These are phyloP conservation scores for Myxocyprinus asiaticus DNA, from an alignment of 2,113 vertebrate genomes.

Conservation along the genomic window DNA sequence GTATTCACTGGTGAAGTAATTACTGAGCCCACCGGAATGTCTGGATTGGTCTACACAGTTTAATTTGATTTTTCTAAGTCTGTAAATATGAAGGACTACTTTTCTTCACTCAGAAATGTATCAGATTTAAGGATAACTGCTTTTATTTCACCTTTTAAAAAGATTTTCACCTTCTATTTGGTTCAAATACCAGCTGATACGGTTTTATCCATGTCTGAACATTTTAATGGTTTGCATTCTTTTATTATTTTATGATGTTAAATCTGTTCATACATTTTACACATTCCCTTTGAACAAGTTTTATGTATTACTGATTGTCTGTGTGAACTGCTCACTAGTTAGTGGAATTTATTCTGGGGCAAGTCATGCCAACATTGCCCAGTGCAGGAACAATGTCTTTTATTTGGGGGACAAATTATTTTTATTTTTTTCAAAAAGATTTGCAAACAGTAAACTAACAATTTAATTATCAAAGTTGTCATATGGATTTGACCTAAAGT, in stretches of 20 bases:
- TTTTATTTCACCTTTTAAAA: conserved; percentile 42
- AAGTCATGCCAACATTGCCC: background rate
- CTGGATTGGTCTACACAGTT: conserved; percentile 24
- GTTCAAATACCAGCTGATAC: background rate
- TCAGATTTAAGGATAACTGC: background rate
- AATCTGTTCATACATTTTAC: conserved; percentile 13
- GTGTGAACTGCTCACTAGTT: background rate
- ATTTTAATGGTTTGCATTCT: conserved; percentile 46
- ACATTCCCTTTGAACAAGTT: conserved; percentile 55
- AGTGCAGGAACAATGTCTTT: background rate
- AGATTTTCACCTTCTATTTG: conserved; percentile 26
- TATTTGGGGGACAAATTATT: background rate
- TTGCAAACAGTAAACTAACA: background rate
- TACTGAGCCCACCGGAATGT: conserved; percentile 32
- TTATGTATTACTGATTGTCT: conserved; percentile 13
- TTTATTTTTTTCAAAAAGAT: background rate
- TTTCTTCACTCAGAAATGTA: background rate
- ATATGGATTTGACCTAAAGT: conserved; percentile 8
- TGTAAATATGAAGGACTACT: conserved; percentile 46
- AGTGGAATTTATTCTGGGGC: background rate
- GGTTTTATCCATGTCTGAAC: conserved; percentile 20
- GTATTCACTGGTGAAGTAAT: conserved; percentile 26
- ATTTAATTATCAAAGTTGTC: background rate
- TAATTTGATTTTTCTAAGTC: conserved; percentile 39
- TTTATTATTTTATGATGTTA: conserved; percentile 8